phyloP scores from a whole-genome alignment of 92 coral and sea anemone genomes.

The Bergia sp. region DNA sequence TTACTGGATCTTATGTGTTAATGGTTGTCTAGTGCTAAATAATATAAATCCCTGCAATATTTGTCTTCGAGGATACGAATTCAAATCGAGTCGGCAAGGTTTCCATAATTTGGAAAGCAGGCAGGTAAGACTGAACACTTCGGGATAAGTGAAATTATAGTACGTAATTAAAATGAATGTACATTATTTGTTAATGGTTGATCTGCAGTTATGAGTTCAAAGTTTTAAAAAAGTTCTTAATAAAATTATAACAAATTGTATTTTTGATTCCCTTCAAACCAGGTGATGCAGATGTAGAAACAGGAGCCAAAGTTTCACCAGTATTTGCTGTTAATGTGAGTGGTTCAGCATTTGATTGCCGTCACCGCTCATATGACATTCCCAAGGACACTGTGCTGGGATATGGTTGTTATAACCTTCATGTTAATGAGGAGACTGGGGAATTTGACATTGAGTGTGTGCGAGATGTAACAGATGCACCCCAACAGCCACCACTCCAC shows the following conservation, averaged over 20 bases:
- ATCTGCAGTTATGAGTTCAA: background rate
- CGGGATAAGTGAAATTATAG: too few species aligned
- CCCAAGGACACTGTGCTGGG: slow-evolving; percentile 86
- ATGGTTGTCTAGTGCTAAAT: too few species aligned
- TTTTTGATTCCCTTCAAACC: background rate
- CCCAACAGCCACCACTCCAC: slow-evolving; percentile 16
- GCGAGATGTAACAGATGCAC: slow-evolving; percentile 73
- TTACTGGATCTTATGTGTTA: too few species aligned
- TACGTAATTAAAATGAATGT: too few species aligned
- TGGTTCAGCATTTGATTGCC: slow-evolving; percentile 70
- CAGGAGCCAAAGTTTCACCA: slow-evolving; percentile 47
- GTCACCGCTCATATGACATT: slow-evolving; percentile 83
- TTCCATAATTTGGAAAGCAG: too few species aligned
- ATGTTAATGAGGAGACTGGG: slow-evolving; percentile 66
- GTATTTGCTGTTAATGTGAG: slow-evolving; percentile 59
- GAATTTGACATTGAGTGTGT: slow-evolving; percentile 64
- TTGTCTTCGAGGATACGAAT: too few species aligned
- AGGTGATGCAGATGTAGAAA: slow-evolving; percentile 71
- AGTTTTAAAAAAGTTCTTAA: background rate
- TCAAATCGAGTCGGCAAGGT: too few species aligned
- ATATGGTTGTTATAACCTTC: slow-evolving; percentile 75
- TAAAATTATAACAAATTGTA: background rate
- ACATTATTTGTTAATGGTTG: too few species aligned
- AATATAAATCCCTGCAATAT: too few species aligned
- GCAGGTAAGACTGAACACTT: too few species aligned